Percentiles rank a stretch among this genome's conserved stretches.
phyloP scores from a whole-genome alignment of 2,888 invertebrate genomes.

The Euphydryas editha region DNA sequence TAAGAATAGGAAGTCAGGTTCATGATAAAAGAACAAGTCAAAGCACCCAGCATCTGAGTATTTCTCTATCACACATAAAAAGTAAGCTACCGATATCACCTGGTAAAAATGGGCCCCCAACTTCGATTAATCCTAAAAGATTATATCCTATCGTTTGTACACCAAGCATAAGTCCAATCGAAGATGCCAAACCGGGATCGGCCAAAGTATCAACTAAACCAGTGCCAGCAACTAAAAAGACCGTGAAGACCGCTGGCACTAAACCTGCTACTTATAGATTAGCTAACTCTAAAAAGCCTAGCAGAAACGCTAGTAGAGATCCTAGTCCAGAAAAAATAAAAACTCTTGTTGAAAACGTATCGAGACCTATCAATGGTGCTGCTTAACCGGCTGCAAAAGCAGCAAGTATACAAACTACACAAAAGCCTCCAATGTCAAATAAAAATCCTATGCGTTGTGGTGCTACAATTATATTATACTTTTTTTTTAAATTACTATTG shows the following conservation, averaged over 20 bases:
- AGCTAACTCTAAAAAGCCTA: conserved; percentile 73
- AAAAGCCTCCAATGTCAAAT: conserved; percentile 57
- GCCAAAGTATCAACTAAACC: conserved; percentile 64
- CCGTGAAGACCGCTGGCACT: conserved; percentile 64
- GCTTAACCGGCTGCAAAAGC: conserved; percentile 62
- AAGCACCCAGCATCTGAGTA: conserved; percentile 70
- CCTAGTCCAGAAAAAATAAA: conserved; percentile 74
- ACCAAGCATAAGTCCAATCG: conserved; percentile 77
- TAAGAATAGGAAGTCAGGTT: conserved; percentile 68
- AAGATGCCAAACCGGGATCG: conserved; percentile 65
- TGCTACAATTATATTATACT: no score
- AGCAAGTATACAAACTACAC: conserved; percentile 60
- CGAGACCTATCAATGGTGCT: conserved; percentile 49
- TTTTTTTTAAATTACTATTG: no score
- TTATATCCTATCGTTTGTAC: conserved; percentile 80
- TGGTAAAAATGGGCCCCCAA: conserved; percentile 75
- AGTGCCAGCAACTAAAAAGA: conserved; percentile 58
- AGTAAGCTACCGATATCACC: conserved; percentile 81
- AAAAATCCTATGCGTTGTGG: no score
- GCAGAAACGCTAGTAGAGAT: conserved; percentile 71
- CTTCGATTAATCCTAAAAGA: conserved; percentile 74
- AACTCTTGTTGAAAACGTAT: conserved; percentile 49
- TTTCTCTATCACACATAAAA: conserved; percentile 68
- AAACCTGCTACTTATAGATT: conserved; percentile 73
- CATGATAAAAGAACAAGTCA: conserved; percentile 71